phyloP scores from a whole-genome alignment of 1,140 invertebrate species.

The Diabrotica undecimpunctata region DNA sequence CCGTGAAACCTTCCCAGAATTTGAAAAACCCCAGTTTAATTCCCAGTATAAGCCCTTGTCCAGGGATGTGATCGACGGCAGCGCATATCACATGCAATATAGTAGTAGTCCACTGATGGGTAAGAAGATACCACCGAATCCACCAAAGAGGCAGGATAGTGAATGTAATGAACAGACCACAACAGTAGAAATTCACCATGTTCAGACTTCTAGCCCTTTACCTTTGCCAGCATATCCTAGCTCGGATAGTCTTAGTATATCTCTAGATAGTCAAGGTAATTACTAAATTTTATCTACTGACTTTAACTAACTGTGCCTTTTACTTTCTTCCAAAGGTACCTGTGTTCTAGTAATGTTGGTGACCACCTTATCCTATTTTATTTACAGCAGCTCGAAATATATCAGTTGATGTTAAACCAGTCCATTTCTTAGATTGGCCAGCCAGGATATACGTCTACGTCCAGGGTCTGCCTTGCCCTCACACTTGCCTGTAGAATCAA shows the following conservation, averaged over 20 bases:
- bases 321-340: no score
- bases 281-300: neutral
- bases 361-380: no score
- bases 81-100: conserved; percentile 43
- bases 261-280: conserved; percentile 55
- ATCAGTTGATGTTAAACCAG: no score
- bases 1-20: conserved; percentile 48
- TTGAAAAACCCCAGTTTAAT: conserved; percentile 48
- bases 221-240: conserved; percentile 59
- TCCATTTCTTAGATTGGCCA: no score
- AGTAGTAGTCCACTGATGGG: conserved; percentile 60
- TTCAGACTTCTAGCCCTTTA: conserved; percentile 53
- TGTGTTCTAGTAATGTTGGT: no score
- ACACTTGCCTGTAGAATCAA: no score
- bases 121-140: conserved; percentile 78
- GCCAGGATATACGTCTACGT: no score
- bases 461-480: no score
- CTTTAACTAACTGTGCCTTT: no score
- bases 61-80: conserved; percentile 48
- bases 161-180: conserved; percentile 44
- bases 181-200: conserved; percentile 63
- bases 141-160: conserved; percentile 66
- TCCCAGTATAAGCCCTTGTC: conserved; percentile 52
- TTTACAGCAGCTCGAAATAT: no score
- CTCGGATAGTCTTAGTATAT: conserved; percentile 57